Conservation (phyloP, 2,888 invertebrate species). For the Saturnia pavonia region DNA sequence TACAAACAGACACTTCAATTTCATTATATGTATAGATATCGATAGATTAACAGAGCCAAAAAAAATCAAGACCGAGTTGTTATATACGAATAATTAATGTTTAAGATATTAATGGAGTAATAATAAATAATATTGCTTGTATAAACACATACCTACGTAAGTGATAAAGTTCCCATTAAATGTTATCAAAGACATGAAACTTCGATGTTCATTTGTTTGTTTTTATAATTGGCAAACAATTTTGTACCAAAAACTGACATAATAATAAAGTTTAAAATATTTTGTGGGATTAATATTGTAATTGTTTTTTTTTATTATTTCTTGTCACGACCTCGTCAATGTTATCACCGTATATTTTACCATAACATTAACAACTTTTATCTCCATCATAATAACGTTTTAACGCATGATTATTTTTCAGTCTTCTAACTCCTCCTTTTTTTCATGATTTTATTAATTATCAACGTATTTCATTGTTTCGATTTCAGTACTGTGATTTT, state of each 20-base stretch:
- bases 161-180: slow-evolving; percentile 1
- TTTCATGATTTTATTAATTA: neutral
- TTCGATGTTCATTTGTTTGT: neutral
- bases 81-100: neutral
- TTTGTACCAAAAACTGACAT: neutral
- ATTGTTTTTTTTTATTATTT: neutral
- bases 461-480: too few relatives aligned
- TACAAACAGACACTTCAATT: too few relatives aligned
- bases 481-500: too few relatives aligned
- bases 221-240: neutral
- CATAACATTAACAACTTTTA: slow-evolving; percentile 10
- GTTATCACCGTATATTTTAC: slow-evolving; percentile 9
- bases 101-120: neutral
- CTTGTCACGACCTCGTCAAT: neutral
- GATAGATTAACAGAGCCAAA: too few relatives aligned
- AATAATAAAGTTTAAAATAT: slow-evolving; percentile 3
- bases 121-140: neutral
- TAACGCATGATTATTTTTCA: neutral
- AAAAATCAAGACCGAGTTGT: too few relatives aligned
- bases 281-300: neutral
- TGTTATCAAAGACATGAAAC: neutral
- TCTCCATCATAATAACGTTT: neutral
- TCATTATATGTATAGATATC: too few relatives aligned
- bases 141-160: neutral
- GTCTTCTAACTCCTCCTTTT: neutral